Conservation (phyloP, 2,113 vertebrate species). For the Galbula dea region DNA sequence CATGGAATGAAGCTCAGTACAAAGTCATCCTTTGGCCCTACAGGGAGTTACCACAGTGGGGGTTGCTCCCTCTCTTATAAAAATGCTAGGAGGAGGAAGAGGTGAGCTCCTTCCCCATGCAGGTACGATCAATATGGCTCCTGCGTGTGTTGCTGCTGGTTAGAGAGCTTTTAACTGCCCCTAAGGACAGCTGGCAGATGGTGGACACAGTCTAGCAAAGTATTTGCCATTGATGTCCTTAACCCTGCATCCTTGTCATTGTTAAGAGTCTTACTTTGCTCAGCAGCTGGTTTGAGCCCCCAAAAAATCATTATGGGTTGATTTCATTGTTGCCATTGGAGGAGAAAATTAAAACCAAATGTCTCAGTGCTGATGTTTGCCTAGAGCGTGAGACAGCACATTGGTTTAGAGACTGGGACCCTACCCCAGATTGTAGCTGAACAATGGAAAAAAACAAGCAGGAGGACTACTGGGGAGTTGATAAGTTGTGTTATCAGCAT, state of each 20-base stretch:
- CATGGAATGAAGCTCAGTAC: background rate
- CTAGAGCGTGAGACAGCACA: background rate
- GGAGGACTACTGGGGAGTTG: background rate
- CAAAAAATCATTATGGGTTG: background rate
- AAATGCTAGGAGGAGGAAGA: background rate
- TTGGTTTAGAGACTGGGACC: background rate
- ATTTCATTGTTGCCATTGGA: background rate
- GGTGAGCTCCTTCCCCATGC: fast-evolving
- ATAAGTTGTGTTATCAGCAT: background rate
- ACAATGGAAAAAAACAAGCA: background rate
- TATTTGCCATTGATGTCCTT: background rate
- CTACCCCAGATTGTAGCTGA: background rate
- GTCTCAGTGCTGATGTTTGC: background rate
- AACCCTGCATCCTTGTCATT: background rate
- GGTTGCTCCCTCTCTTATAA: background rate
- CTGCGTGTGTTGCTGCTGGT: fast-evolving
- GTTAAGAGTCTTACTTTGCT: background rate
- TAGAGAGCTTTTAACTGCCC: background rate
- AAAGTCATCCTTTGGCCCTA: background rate
- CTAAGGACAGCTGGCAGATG: background rate
- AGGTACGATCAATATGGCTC: background rate
- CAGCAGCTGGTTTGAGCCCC: background rate
- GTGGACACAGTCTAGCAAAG: background rate
- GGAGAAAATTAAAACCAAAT: background rate
- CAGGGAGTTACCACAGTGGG: background rate